These are phyloP conservation scores for Cebidichthys violaceus DNA, from an alignment of 2,113 vertebrate genomes.

Conservation along the genomic window DNA sequence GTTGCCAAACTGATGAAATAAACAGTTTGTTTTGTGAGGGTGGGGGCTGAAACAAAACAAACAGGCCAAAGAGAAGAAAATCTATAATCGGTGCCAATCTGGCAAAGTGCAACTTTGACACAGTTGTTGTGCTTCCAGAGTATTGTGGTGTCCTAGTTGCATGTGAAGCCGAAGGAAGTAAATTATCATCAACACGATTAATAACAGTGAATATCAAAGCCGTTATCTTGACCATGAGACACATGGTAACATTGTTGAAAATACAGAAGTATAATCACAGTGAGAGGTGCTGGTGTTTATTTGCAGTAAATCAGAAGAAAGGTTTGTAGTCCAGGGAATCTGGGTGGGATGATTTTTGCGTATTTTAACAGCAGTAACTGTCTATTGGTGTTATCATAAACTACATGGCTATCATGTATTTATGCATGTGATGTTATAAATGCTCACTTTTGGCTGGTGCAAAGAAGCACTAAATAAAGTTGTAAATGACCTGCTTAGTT, in stretches of 20 bases:
- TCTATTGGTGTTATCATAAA: slow-evolving; percentile 34
- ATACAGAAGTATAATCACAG: slow-evolving; percentile 28
- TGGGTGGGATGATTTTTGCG: slow-evolving; percentile 21
- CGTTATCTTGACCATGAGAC: slow-evolving; percentile 36
- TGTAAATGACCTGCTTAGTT: slow-evolving; percentile 65
- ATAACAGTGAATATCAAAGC: slow-evolving; percentile 37
- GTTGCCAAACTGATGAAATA: slow-evolving; percentile 75
- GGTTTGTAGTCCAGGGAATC: slow-evolving; percentile 21
- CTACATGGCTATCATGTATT: slow-evolving; percentile 37
- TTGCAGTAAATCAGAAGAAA: slow-evolving; percentile 47
- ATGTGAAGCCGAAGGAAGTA: slow-evolving; percentile 46
- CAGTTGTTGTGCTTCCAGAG: slow-evolving; percentile 58
- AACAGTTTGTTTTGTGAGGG: slow-evolving; percentile 66
- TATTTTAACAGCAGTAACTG: slow-evolving; percentile 29
- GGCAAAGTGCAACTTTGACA: slow-evolving; percentile 64
- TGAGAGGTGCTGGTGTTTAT: slow-evolving; percentile 32
- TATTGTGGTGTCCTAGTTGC: slow-evolving; percentile 55
- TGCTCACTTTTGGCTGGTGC: slow-evolving; percentile 45
- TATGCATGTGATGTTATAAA: slow-evolving; percentile 56
- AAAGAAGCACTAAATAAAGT: slow-evolving; percentile 55
- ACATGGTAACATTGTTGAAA: slow-evolving; percentile 34
- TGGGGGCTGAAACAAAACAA: slow-evolving; percentile 67
- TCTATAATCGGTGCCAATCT: slow-evolving; percentile 46
- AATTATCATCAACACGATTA: slow-evolving; percentile 38
- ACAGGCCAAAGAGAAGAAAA: slow-evolving; percentile 55